Conservation (phyloP, 1,140 invertebrate species). For the Calliopsis andreniformis region DNA sequence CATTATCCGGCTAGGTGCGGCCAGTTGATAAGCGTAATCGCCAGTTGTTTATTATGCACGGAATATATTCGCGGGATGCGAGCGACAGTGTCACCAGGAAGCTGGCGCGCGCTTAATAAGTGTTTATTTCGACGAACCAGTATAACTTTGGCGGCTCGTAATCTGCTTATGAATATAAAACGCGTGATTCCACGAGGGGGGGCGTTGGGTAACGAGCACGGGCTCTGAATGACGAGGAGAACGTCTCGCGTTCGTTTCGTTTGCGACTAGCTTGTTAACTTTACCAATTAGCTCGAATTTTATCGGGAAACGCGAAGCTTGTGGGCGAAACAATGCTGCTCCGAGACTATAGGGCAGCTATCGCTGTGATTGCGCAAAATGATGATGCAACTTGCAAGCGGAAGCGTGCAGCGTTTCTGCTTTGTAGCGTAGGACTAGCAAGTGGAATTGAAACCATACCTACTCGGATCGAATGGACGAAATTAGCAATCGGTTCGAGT, state of each 20-base stretch:
- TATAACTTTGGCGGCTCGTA: not conserved
- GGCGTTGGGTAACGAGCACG: slow-evolving; percentile 1
- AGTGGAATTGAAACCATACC: too few species aligned
- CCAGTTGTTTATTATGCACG: slow-evolving; percentile 49
- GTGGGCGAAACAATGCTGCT: not conserved
- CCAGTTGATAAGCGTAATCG: slow-evolving; percentile 53
- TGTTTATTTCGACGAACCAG: not conserved
- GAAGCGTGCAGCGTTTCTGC: too few species aligned
- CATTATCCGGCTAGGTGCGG: slow-evolving; percentile 35
- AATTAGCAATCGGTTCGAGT: too few species aligned
- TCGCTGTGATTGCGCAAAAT: not conserved
- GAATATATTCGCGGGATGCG: slow-evolving; percentile 1
- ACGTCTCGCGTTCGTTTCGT: not conserved
- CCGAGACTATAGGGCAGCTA: too few species aligned
- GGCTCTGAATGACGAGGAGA: not conserved
- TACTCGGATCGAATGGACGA: too few species aligned
- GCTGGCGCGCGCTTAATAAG: not conserved
- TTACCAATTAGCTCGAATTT: slow-evolving; percentile 15
- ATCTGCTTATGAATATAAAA: not conserved
- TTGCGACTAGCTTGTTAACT: not conserved
- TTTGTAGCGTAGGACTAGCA: too few species aligned
- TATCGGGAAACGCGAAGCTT: not conserved
- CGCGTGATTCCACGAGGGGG: not conserved
- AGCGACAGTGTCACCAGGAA: not conserved
- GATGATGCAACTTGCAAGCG: not conserved